Conservation (phyloP, 2,888 invertebrate species). For the Standfussiana lucernea region DNA sequence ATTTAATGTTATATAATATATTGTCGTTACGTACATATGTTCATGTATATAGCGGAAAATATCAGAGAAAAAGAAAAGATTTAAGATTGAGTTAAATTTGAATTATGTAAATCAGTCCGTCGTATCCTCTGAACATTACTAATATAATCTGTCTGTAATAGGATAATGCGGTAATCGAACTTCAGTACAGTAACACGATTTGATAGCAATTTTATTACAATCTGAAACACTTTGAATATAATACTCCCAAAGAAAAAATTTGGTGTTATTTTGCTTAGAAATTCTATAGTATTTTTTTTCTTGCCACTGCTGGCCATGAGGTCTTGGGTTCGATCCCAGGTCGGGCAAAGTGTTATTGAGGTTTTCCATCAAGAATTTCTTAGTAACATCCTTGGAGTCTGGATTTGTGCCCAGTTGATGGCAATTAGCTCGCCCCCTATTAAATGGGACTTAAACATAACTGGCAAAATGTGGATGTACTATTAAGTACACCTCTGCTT, state of each 20-base stretch:
- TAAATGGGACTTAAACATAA: no score
- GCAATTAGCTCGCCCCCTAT: no score
- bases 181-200: neutral
- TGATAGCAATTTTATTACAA: slow-evolving; percentile 3
- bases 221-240: neutral
- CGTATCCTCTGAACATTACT: neutral
- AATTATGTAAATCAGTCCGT: neutral
- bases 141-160: neutral
- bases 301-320: no score
- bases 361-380: no score
- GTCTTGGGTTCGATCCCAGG: no score
- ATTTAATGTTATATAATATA: neutral
- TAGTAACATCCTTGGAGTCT: no score
- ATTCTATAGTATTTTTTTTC: neutral
- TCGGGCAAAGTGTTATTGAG: no score
- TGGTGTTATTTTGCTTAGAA: neutral
- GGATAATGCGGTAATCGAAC: neutral
- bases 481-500: no score
- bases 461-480: no score
- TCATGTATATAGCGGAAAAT: neutral
- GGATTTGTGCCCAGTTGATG: no score
- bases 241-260: neutral
- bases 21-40: no score
- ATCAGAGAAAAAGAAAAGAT: neutral
- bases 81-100: neutral